Evolutionary conservation across 2,797 vertebrate genomes (phyloP), one percentile per base, ranked within the genome.

Genomic region (Poeciliopsis turneri): DNA sequence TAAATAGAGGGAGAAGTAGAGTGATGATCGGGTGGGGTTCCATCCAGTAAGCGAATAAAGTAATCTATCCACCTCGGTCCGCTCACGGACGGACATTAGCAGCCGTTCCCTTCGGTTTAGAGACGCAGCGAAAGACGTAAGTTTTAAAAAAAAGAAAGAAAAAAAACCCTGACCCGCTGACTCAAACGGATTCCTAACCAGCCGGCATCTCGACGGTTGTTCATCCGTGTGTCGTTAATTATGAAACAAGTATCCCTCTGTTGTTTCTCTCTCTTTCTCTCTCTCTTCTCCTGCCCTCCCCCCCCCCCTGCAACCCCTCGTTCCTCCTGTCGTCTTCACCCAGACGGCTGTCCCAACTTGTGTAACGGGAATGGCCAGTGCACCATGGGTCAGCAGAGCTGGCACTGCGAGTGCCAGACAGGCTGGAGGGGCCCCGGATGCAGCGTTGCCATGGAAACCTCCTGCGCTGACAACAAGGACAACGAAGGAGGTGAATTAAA

Each of bases 381-480:
- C 95, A 98, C 97, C 89, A 97, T 98, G 96, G 98, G 98, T 94
- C 98, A 98, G 95, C 98, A 98, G 97, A 99, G 97, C 95, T 99
- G 98, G 98, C 98, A 99, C 93, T 99, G 98, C 82, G 97, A 99
- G 94, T 99, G 98, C 96, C 98, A 99, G 96, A 98, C 96, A 68
- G 98, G 98, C 94, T 99, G 98, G 98, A 97, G 98, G 94, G 98
- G 98, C 66, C 96, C 96, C 16, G 98, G 98, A 90, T 99, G 98
- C 97, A 99, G 96, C 76, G 98, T 99, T 89, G 97, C 98, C 94
- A 99, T 99, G 98, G 98, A 99, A 94, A 99, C 98, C 49, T 97
- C 98, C 93, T 99, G 98, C 25, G 97, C 98, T 18, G 98, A 99
- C 96, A 97, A 95, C 96, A 99, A 99, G 96, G 98, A 99, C 95